phyloP scores from a whole-genome alignment of 2,888 invertebrate species.

The Campaea margaritaria region DNA sequence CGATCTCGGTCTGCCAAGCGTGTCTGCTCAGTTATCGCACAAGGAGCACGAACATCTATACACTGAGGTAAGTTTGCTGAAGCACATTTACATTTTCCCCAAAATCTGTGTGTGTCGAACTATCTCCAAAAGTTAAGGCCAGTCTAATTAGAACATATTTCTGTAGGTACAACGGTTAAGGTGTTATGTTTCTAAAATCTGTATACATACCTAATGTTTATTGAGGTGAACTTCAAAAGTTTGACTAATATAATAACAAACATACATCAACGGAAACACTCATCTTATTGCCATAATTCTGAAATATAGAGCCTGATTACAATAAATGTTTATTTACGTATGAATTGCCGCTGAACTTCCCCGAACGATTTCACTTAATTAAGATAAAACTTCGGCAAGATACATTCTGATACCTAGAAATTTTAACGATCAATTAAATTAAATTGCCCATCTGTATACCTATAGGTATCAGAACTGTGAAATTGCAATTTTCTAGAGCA shows the following conservation, averaged over 20 bases:
- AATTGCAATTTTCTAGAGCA: constrained; percentile 2
- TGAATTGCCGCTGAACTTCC: constrained; percentile 19
- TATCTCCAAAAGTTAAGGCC: too few relatives aligned
- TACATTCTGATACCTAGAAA: constrained; percentile 6
- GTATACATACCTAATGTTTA: not conserved
- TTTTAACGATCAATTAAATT: constrained; percentile 9
- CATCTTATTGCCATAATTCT: constrained; percentile 29
- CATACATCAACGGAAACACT: not conserved
- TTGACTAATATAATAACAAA: not conserved
- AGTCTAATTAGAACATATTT: too few relatives aligned
- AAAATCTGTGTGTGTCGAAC: too few relatives aligned
- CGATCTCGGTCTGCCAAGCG: constrained; percentile 89
- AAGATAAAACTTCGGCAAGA: constrained; percentile 16
- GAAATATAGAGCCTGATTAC: constrained; percentile 17
- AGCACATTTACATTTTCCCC: too few relatives aligned
- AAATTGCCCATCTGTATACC: not conserved
- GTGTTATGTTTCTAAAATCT: too few relatives aligned
- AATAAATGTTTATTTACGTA: constrained; percentile 28
- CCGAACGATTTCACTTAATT: constrained; percentile 21
- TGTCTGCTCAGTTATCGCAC: constrained; percentile 90
- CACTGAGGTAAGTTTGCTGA: constrained; percentile 67
- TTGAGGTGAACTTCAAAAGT: not conserved
- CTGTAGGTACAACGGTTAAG: too few relatives aligned
- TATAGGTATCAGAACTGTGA: not conserved
- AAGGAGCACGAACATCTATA: constrained; percentile 82